These are phyloP conservation scores for Cosmia trapezina DNA, from an alignment of 2,888 invertebrate genomes.

Conservation along the genomic window DNA sequence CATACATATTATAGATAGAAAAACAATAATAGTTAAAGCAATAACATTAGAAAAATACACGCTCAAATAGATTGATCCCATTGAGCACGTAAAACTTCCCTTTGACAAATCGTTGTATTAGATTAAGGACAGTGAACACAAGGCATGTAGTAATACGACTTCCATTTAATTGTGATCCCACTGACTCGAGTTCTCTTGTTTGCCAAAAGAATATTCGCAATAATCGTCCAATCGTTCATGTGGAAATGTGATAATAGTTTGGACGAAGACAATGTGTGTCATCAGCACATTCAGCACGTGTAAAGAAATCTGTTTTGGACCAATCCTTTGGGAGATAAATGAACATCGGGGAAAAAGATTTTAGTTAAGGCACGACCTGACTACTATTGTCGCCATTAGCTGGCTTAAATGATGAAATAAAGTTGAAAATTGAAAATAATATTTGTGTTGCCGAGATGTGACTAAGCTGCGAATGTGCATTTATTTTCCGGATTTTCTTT, in stretches of 20 bases:
- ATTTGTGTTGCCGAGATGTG: too few species aligned
- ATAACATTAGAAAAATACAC: constrained; percentile 6
- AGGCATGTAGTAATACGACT: constrained; percentile 51
- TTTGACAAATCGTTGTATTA: constrained; percentile 35
- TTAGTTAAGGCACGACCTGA: too few species aligned
- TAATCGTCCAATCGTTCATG: constrained; percentile 53
- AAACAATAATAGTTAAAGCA: too few species aligned
- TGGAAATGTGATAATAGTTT: constrained; percentile 58
- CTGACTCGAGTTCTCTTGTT: constrained; percentile 31
- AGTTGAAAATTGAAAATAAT: too few species aligned
- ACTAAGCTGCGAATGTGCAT: too few species aligned
- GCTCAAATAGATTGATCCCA: constrained; percentile 22
- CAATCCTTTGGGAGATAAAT: constrained; percentile 16
- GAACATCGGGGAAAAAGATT: constrained; percentile 29
- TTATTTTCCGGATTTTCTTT: too few species aligned
- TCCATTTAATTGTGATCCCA: constrained; percentile 39
- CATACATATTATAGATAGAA: too few species aligned
- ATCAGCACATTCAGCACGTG: constrained; percentile 30
- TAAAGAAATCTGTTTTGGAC: constrained; percentile 41
- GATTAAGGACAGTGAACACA: constrained; percentile 36
- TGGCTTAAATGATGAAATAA: too few species aligned
- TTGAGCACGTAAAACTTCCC: constrained; percentile 8
- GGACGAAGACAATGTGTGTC: constrained; percentile 23
- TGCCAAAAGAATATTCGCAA: constrained; percentile 55
- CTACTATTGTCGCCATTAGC: too few species aligned